Base-by-base conservation (phyloP, 2,888 invertebrate genomes). In the Clunio marinus region DNA sequence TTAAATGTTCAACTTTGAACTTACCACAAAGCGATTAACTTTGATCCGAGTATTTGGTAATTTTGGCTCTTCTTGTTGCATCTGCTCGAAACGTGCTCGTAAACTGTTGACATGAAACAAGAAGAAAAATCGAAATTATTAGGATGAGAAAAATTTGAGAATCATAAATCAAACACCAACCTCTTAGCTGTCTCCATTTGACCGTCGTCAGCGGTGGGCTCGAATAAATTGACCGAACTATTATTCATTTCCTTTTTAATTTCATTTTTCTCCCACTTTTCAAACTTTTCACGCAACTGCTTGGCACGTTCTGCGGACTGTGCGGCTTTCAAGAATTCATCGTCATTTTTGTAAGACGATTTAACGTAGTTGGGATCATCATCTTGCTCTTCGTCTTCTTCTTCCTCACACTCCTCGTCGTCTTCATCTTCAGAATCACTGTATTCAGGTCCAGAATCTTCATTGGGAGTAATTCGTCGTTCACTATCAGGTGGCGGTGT, bases 21-120 rank as follows among this genome's bases (percentile, higher is more conserved):
- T 89, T 79, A 93, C 93, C 86, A 94, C 92, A 84, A 94, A 94
- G 83, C 94, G 83, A 78, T 93, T 92, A 73, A 94, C 92, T 84
- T 89, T 89, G 70, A 85, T 83, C 62, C 80, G 80, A 70, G 82
- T 81, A 69, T 80, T 78, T 25, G 83, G 78, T 70, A 80, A 78
- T 62, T 80, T 80, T 13, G 78, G 76, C 68, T 83, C 83, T 70
- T 66, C 66, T 24, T 66, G 46, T 66, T 88, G 87, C 82, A 95
- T 86, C 70, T 90, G 90, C 78, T 95, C 95, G 78, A 96, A 96
- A 75, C 89, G 86, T 70, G 91, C 90, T 69, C 92, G 87, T 73
- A 95, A 84, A 77, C 89, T 90, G 77, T 59, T 60, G 10, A 51
- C 2, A 51, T n/a, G n/a, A n/a, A n/a, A n/a, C n/a, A n/a, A n/a